Base-by-base conservation (phyloP, 2,797 vertebrate genomes). In the Macroramphosus scolopax region DNA sequence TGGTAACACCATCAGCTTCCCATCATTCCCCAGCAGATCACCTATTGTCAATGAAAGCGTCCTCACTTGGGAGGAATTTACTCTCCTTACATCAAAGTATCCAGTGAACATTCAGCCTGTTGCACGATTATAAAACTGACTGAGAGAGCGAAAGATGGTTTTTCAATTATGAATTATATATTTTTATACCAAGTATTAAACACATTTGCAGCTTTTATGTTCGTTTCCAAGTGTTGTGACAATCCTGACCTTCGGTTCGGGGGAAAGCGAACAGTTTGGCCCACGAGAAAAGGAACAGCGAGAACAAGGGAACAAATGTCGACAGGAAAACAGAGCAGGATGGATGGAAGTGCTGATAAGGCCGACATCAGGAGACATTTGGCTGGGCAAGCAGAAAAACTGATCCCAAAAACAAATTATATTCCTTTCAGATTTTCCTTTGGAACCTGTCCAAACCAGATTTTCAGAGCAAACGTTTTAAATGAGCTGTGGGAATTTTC, bases 261-360 rank as follows among this genome's bases (percentile, higher is more conserved):
- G 59, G 72, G 55, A 28, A 49, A 38, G 57, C 46, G 28, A 39
- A 45, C 42, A 53, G 44, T 60, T 46, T 78, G 67, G 67, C 54
- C 70, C 25, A 36, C 46, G 51, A 70, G 68, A 63, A 51, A 39
- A 43, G 31, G 52, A 68, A 35, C 25, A 56, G 42, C 15, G 43
- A 69, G 70, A n/a, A n/a, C n/a, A n/a, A n/a, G 30, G 60, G 67
- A 31, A 38, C 51, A 40, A 54, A 71, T 37, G 52, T 76, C 54
- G 62, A 69, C 85, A 83, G 86, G 81, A 84, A 85, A 83, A 73
- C 29, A 52, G 49, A 60, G 67, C 77, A 83, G 83, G 78, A 84
- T 84, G 86, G 82, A 90, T 84, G 82, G 80, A 77, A 81, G 65
- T 56, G 72, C 81, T 80, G 87, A 89, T 89, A 90, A 86, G 80